Evolutionary conservation across 2,888 invertebrate genomes (phyloP).

Genomic region (Tetragonisca angustula): DNA sequence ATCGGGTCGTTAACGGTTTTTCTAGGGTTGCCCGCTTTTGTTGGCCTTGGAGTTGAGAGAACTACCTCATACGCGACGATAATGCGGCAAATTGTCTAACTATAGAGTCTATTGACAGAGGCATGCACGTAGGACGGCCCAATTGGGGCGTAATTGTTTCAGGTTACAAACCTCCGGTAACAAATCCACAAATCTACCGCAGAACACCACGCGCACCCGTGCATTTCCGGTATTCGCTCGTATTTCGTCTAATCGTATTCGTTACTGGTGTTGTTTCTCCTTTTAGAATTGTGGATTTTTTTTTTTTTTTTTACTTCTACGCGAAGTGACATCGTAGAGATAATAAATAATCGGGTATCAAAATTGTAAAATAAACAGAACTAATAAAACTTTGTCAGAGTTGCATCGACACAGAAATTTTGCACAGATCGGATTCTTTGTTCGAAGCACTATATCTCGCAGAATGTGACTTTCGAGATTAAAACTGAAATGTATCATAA

Average conservation of each 20-base stretch:
- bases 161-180: constrained; percentile 42
- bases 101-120: constrained; percentile 40
- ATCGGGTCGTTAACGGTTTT: background rate
- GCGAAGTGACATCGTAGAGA: background rate
- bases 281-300: background rate
- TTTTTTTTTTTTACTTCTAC: background rate
- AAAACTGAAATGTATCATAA: background rate
- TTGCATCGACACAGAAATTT: too few relatives aligned
- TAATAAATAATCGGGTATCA: background rate
- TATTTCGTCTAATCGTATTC: constrained; percentile 19
- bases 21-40: background rate
- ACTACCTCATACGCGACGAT: background rate
- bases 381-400: too few relatives aligned
- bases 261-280: background rate
- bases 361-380: too few relatives aligned
- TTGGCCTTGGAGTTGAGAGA: background rate
- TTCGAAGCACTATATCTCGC: background rate
- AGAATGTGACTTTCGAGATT: background rate
- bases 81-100: constrained; percentile 25
- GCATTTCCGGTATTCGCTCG: constrained; percentile 31
- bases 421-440: too few relatives aligned
- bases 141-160: constrained; percentile 53
- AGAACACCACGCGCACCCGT: constrained; percentile 22
- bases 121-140: constrained; percentile 14
- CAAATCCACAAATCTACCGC: constrained; percentile 56